These are phyloP conservation scores for Pelagia noctiluca DNA, from an alignment of 30 jellyfish, hydroid and myxozoan species.

Conservation along the genomic window DNA sequence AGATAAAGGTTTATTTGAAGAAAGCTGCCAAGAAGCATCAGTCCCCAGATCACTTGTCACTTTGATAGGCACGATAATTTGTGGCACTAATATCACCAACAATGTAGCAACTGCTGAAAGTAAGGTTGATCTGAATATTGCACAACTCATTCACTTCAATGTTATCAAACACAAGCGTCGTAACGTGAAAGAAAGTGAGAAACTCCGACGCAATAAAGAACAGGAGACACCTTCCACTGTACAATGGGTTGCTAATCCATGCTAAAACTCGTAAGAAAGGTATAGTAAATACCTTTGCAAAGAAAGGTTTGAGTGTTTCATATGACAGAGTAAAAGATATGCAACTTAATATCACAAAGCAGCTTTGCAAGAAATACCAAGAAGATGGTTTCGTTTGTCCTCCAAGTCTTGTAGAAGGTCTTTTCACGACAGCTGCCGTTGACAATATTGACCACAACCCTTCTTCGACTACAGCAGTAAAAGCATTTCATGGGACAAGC, in stretches of 20 bases:
- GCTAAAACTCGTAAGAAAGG: conserved; percentile 10
- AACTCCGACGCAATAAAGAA: background rate
- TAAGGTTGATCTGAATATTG: background rate
- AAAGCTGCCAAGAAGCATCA: conserved; percentile 26
- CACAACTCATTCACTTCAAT: conserved; percentile 6
- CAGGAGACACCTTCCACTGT: conserved; percentile 1
- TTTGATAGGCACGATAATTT: conserved; percentile 25
- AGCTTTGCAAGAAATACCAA: no score
- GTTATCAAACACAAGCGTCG: background rate
- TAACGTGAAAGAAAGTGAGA: background rate
- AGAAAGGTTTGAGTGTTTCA: conserved; percentile 1
- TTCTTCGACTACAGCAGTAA: no score
- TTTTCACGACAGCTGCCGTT: conserved; percentile 18
- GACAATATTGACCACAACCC: no score
- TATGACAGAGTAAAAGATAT: conserved; percentile 11
- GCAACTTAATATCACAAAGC: background rate
- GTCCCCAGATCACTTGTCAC: conserved; percentile 32
- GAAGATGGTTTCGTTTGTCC: conserved; percentile 44
- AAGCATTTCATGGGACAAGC: no score
- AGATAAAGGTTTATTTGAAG: conserved; percentile 15
- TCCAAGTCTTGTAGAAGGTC: background rate
- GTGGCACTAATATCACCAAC: conserved; percentile 1
- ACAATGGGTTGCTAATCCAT: no score
- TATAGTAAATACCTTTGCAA: conserved; percentile 3
- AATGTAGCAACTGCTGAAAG: no score